These are phyloP conservation scores for Eucera pruinosa DNA, from an alignment of 2,888 invertebrate species.

Conservation along the genomic window DNA sequence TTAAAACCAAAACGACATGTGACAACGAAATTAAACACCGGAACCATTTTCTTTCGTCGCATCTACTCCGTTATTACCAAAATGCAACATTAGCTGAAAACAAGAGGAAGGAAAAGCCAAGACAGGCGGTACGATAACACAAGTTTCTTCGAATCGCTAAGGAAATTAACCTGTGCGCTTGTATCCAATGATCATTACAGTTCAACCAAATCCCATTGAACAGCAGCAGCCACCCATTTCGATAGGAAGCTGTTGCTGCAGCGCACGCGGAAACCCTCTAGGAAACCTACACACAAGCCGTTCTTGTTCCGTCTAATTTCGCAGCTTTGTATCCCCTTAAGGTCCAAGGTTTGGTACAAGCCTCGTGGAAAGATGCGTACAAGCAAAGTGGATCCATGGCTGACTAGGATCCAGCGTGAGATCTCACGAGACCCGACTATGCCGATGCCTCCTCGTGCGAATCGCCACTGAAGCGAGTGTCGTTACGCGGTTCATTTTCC, in stretches of 20 bases:
- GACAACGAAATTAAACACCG: too few relatives aligned
- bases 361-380: neutral
- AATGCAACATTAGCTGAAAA: too few relatives aligned
- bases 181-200: conserved; percentile 25
- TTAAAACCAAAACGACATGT: too few relatives aligned
- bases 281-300: conserved; percentile 49
- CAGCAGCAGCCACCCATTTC: conserved; percentile 21
- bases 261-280: conserved; percentile 25
- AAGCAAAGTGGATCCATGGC: neutral
- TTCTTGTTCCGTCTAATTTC: conserved; percentile 63
- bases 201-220: conserved; percentile 28
- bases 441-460: conserved; percentile 39
- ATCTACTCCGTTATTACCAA: too few relatives aligned
- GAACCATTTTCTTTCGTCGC: too few relatives aligned
- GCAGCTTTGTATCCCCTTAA: conserved; percentile 61
- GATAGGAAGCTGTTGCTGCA: conserved; percentile 24
- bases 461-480: conserved; percentile 56
- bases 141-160: neutral
- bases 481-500: conserved; percentile 70
- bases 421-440: conserved; percentile 46
- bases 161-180: conserved; percentile 21
- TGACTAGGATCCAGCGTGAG: too few relatives aligned
- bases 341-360: conserved; percentile 58
- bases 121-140: neutral
- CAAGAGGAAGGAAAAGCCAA: neutral